Percentiles rank a stretch among this genome's conserved stretches.
These are phyloP conservation scores for Oscheius sp. DNA, from an alignment of 2,888 invertebrate species.

Conservation along the genomic window DNA sequence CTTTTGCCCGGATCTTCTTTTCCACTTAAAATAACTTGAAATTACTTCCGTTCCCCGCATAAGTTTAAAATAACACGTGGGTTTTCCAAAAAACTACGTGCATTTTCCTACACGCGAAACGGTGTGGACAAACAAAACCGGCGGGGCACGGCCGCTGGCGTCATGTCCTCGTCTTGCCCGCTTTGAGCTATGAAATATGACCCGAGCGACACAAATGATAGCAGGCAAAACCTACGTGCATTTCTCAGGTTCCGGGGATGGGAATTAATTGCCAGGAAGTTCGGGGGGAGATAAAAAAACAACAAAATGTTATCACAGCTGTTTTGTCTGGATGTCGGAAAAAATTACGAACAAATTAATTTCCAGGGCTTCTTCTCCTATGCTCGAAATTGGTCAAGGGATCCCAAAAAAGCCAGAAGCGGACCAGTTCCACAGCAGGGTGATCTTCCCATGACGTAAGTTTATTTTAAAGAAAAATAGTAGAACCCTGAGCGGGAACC, in stretches of 20 bases:
- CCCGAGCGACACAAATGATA: neutral
- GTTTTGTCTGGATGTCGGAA: neutral
- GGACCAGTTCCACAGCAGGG: conserved; percentile 49
- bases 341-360: neutral
- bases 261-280: neutral
- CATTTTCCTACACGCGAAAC: conserved; percentile 48
- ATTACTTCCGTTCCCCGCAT: neutral
- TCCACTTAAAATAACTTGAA: too few species aligned
- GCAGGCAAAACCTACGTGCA: neutral
- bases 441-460: conserved; percentile 44
- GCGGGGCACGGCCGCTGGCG: conserved; percentile 38
- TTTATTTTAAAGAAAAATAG: neutral
- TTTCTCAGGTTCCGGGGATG: neutral
- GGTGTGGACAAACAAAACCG: conserved; percentile 20
- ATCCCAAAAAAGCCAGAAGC: conserved; percentile 42
- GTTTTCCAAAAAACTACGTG: conserved; percentile 46
- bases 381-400: conserved; percentile 52
- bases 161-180: neutral
- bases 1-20: too few species aligned
- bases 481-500: too few species aligned
- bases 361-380: conserved; percentile 49
- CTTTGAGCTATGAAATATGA: conserved; percentile 7
- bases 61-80: conserved; percentile 2
- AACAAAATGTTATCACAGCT: neutral
- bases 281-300: neutral